These are phyloP conservation scores for Cnemophilus loriae DNA, from an alignment of 2,113 vertebrate species.

Conservation along the genomic window DNA sequence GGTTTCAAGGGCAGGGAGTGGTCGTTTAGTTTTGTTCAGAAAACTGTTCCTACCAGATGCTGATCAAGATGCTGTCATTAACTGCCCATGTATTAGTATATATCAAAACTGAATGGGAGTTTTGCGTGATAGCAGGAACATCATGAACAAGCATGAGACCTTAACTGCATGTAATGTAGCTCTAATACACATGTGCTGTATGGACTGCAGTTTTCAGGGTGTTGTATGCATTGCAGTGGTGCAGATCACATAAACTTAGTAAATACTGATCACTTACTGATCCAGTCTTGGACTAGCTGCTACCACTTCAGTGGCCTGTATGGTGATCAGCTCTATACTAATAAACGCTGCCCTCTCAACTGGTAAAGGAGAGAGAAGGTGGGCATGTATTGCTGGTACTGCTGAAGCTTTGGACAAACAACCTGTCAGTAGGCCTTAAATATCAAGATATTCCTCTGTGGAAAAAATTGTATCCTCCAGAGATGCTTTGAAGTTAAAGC, in stretches of 20 bases:
- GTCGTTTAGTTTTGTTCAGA: neutral
- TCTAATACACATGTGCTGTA: neutral
- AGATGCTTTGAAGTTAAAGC: neutral
- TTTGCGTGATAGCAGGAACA: rapidly evolving
- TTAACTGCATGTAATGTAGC: neutral
- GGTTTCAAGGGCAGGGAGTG: neutral
- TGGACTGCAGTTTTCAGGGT: neutral
- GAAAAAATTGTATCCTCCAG: neutral
- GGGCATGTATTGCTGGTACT: neutral
- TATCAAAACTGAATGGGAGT: neutral
- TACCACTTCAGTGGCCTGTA: neutral
- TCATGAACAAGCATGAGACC: neutral
- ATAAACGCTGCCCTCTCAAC: neutral
- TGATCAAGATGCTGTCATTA: neutral
- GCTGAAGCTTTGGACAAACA: neutral
- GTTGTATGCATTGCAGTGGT: neutral
- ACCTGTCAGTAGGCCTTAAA: neutral
- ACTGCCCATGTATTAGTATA: neutral
- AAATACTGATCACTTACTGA: neutral
- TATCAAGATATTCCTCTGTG: neutral
- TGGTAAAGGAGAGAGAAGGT: neutral
- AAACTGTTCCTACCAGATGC: neutral
- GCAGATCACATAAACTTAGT: neutral
- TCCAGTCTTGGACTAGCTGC: neutral
- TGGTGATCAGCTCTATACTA: neutral